Base-by-base conservation (phyloP, 2,113 vertebrate genomes). In the Aleadryas rufinucha region DNA sequence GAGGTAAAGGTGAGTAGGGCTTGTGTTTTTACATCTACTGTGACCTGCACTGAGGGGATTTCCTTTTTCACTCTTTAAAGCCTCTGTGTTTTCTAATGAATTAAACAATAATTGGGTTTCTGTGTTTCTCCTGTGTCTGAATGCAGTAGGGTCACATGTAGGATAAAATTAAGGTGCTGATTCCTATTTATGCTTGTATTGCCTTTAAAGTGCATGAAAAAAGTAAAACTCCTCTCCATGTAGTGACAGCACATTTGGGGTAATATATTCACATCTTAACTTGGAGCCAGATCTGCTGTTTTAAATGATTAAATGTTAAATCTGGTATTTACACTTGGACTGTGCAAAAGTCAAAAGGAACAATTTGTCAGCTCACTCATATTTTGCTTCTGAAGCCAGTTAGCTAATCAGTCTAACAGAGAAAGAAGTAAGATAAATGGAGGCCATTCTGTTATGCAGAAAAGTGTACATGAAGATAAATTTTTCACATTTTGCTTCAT, bases 341-440 rank as follows among this genome's bases (percentile, higher is more conserved):
- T 97, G 77, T 87, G 77, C 88, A 94, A 78, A 97, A 98, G 97
- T 98, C 93, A 97, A 97, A 93, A 61, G 77, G 86, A 96, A 96
- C 94, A 87, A 97, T 98, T 97, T 98, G 91, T 98, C 96, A 96
- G 84, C 64, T 89, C 69, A 87, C 90, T 97, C 91, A 96, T 97
- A 96, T 97, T 98, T 97, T 97, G 89, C 85, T 96, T 95, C 86
- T 94, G 83, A 97, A 97, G 92, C 90, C 84, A 82, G 90, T 97
- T 98, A 97, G 93, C 90, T 96, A 95, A 97, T 98, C 97, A 97
- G 93, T 96, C 96, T 95, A 94, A 95, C 79, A 94, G 96, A 97
- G 96, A 80, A 92, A 88, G 88, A 97, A 93, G 90, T 96, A 90
- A 98, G 97, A 98, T 95, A 96, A 97, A 97, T 98, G 93, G 92